A percentile compares a stretch with the other conserved stretches of the same genome.
phyloP scores from a whole-genome alignment of 1,140 invertebrate species.

The Ericerus pela region DNA sequence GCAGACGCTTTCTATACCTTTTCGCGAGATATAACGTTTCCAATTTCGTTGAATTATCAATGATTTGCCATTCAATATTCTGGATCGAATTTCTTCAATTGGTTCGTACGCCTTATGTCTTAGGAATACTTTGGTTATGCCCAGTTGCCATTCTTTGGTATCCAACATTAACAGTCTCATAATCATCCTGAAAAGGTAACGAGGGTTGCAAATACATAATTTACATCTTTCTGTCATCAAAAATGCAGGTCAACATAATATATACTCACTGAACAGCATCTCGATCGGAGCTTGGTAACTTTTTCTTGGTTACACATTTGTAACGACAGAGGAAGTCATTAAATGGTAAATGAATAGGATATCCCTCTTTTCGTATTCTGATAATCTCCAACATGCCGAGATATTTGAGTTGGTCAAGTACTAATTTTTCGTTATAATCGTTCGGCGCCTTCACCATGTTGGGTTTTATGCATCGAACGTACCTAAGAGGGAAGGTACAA shows the following conservation, averaged over 20 bases:
- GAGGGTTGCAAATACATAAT: not conserved
- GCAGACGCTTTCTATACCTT: too few relatives aligned
- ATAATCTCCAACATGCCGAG: constrained; percentile 94
- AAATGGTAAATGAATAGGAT: constrained; percentile 71
- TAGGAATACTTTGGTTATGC: constrained; percentile 79
- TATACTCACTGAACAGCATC: constrained; percentile 38
- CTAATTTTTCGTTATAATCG: constrained; percentile 65
- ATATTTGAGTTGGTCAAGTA: constrained; percentile 80
- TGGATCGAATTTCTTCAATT: constrained; percentile 61
- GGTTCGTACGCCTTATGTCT: constrained; percentile 70
- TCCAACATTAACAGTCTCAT: constrained; percentile 45
- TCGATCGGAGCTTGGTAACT: constrained; percentile 30
- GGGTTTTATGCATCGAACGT: constrained; percentile 89
- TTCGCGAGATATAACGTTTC: constrained; percentile 43
- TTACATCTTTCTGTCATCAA: not conserved
- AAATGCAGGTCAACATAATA: not conserved
- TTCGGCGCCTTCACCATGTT: constrained; percentile 75
- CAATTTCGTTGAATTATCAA: constrained; percentile 66
- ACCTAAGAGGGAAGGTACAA: constrained; percentile 36
- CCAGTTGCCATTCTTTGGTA: constrained; percentile 74
- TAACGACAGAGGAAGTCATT: constrained; percentile 66
- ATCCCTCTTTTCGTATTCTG: constrained; percentile 80
- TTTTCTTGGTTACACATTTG: constrained; percentile 44
- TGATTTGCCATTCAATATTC: constrained; percentile 52
- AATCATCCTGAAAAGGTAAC: constrained; percentile 29